Evolutionary conservation across 2,113 vertebrate species (phyloP), one percentile per base, ranked within the genome.

Genomic region (Laterallus jamaicensis): DNA sequence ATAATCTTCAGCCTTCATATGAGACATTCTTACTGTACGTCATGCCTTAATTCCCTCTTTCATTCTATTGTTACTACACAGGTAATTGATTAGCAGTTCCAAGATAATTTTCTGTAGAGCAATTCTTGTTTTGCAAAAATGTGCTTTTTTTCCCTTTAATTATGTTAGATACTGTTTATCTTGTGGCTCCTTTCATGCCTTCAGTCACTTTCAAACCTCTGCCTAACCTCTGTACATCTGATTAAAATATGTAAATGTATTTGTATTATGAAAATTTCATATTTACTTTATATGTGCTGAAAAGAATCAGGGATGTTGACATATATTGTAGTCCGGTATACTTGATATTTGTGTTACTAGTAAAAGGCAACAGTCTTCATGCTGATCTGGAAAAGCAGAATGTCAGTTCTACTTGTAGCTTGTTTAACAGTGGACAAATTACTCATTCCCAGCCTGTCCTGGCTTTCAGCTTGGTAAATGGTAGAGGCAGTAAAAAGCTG

Each of bases 291-390:
- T 20, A 26, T 28, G 11, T 40, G 29, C 18, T 70, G 47, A 67
- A 84, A 70, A 70, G 9, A 84, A 37, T 32, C 26, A 29, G 37
- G 9, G 17, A 11, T 66, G 12, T 5, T 60, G 47, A 26, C 31
- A 56, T 35, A 22, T 40, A 11, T 8, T 70, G 6, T 11, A 39
- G 15, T 24, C 25, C 2, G 18, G 5, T 66, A 49, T 0, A 0
- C 16, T 19, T 14, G 12, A 39, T 49, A 74, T 89, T 49, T 78
- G 8, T 12, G 0, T 75, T 62, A 18, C 15, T 22, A 32, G 16
- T 62, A 18, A 58, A 78, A 79, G 50, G 8, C 42, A 89, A 18
- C 14, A 54, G 29, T 26, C 20, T 39, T 54, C 14, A 1, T 44
- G 39, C 42, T 86, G 44, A 88, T 26, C 13, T 66, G 40, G 42